A percentile compares a stretch with the other conserved stretches of the same genome.
Evolutionary conservation across 2,888 invertebrate species (phyloP).

Genomic region (Agrotis ipsilon): DNA sequence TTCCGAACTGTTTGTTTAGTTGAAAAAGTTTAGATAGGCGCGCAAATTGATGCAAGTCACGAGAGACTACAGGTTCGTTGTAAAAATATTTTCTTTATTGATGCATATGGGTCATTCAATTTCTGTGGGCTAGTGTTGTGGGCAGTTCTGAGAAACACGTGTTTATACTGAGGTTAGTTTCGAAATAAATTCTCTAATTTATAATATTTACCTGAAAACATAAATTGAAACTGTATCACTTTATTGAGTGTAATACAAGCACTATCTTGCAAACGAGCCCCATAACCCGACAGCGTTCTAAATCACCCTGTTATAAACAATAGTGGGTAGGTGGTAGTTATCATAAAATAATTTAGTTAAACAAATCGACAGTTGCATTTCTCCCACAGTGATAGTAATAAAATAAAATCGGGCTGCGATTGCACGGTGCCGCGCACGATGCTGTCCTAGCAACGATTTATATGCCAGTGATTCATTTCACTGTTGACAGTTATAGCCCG

Average conservation of each 20-base stretch:
- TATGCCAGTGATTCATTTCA: conserved; percentile 87
- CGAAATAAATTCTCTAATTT: conserved; percentile 9
- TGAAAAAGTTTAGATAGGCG: conserved; percentile 76
- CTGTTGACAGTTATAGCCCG: conserved; percentile 87
- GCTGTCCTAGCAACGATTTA: conserved; percentile 85
- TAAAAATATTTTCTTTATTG: conserved; percentile 39
- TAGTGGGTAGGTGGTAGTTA: conserved; percentile 60
- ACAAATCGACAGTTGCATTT: conserved; percentile 80
- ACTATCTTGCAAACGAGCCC: conserved; percentile 33
- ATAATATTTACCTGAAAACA: conserved; percentile 18
- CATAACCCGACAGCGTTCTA: conserved; percentile 53
- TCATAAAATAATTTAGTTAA: conserved; percentile 82
- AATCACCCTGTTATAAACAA: conserved; percentile 70
- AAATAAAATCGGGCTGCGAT: conserved; percentile 84
- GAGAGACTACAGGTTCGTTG: conserved; percentile 64
- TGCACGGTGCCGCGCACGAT: conserved; percentile 76
- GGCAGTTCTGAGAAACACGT: conserved; percentile 12
- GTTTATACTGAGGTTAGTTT: conserved; percentile 6
- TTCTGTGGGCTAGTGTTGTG: conserved; percentile 21
- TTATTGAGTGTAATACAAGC: conserved; percentile 14
- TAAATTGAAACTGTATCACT: conserved; percentile 11
- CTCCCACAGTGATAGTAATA: conserved; percentile 78
- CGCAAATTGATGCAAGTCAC: conserved; percentile 84
- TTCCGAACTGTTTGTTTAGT: conserved; percentile 80
- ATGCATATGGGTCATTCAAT: conserved; percentile 66